Base-by-base conservation (phyloP, 2,113 vertebrate genomes). In the Mormoops blainvillei region DNA sequence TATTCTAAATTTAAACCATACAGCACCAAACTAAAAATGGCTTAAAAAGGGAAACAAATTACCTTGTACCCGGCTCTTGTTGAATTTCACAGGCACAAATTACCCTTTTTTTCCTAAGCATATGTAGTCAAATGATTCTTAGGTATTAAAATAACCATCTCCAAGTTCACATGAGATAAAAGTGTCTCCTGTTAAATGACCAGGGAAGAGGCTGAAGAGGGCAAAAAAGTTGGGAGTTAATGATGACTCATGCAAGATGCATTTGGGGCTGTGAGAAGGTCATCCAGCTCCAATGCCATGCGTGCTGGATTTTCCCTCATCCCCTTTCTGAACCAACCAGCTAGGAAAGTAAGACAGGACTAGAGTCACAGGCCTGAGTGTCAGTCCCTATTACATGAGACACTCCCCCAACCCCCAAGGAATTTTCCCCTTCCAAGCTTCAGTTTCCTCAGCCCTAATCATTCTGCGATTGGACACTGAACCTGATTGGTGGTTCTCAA, bases 1-100 rank as follows among this genome's bases (percentile, higher is more conserved):
- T 33, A 61, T 83, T 94, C 95, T 96, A 97, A 96, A 97, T 97
- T 96, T 97, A 98, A 95, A 96, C 82, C 45, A 63, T 28, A 67
- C 36, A 71, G 67, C 88, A 83, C 45, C 54, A 87, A 86, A 97
- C 95, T 98, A 96, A 98, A 97, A 97, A 95, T 86, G 94, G 88
- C 56, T 76, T 67, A 80, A 74, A 91, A 90, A 86, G 31, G 70
- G 52, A 80, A 92, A 85, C 50, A 82, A 63, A 45, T 13, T 90
- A 95, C 90, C 94, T 96, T 80, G 71, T 58, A 63, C n/a, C 70
- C 26, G 61, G 71, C 73, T 76, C 76, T 65, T 94, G 61, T 95
- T 93, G 96, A 56, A 91, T 96, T 97, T 97, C 94, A 96, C 96
- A 92, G 85, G 88, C 81, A 97, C 50, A 5, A 85, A 90, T 78